Evolutionary conservation across 37 sponge, comb jelly and placozoan genomes (phyloP).

Genomic region (Ianthella basta): DNA sequence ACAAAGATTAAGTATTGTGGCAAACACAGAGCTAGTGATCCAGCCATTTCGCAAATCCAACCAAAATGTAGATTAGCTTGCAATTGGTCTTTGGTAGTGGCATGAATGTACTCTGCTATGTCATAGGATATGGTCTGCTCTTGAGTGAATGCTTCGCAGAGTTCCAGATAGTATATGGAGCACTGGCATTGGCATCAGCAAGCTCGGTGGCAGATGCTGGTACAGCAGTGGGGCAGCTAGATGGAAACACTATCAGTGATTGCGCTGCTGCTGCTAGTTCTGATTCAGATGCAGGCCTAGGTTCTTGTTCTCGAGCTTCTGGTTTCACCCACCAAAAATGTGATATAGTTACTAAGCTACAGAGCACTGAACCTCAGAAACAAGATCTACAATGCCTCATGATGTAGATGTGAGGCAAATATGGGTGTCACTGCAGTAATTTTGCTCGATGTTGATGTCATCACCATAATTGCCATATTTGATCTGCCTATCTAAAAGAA

Average conservation of each 20-base stretch:
- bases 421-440: too few species aligned
- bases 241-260: background rate
- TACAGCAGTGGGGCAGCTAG: background rate
- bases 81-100: constrained; percentile 8
- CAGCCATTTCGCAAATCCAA: background rate
- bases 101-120: background rate
- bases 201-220: background rate
- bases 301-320: too few species aligned
- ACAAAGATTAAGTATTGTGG: background rate
- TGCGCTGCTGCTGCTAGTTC: background rate
- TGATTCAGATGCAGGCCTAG: background rate
- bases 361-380: too few species aligned
- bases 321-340: too few species aligned
- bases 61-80: background rate
- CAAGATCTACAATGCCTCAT: too few species aligned
- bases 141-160: background rate
- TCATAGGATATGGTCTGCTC: background rate
- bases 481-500: background rate
- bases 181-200: background rate
- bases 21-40: background rate
- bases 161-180: background rate
- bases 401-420: too few species aligned
- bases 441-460: too few species aligned
- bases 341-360: too few species aligned
- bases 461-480: constrained; percentile 6